phyloP scores from a whole-genome alignment of 1,140 invertebrate species.

The Formica exsecta region DNA sequence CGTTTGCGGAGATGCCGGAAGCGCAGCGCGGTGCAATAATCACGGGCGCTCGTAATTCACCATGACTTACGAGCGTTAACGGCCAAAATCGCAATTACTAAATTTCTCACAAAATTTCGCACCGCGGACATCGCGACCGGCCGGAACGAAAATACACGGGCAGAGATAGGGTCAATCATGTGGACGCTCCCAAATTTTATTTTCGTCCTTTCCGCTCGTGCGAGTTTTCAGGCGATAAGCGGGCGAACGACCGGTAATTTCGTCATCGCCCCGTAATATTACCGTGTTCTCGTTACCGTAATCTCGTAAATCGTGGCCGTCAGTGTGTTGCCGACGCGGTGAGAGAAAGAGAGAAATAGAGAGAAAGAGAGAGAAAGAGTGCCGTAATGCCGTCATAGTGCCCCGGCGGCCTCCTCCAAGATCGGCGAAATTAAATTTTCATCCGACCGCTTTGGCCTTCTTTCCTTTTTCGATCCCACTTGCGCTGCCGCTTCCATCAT shows the following conservation, averaged over 20 bases:
- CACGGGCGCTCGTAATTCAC: slow-evolving; percentile 46
- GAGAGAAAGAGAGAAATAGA: slow-evolving; percentile 15
- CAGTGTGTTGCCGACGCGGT: slow-evolving; percentile 45
- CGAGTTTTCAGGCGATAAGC: slow-evolving; percentile 50
- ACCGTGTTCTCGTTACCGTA: slow-evolving; percentile 70
- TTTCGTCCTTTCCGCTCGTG: slow-evolving; percentile 14
- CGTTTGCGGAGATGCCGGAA: slow-evolving; percentile 27
- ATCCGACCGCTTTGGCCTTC: slow-evolving; percentile 60
- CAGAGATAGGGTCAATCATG: slow-evolving; percentile 45
- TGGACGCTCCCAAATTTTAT: slow-evolving; percentile 49
- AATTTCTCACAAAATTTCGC: slow-evolving; percentile 48
- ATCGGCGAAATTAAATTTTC: slow-evolving; percentile 80
- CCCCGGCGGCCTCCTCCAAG: slow-evolving; percentile 28
- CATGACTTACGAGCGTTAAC: slow-evolving; percentile 27
- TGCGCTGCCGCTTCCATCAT: slow-evolving; percentile 16
- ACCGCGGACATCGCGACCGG: background rate
- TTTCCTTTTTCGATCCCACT: slow-evolving; percentile 25
- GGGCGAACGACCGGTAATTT: slow-evolving; percentile 61
- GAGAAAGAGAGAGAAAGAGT: background rate
- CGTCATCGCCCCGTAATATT: slow-evolving; percentile 70
- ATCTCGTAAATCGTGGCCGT: slow-evolving; percentile 75
- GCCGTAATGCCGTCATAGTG: slow-evolving; percentile 50
- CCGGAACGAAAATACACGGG: slow-evolving; percentile 4
- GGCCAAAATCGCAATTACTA: slow-evolving; percentile 43
- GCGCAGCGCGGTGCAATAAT: slow-evolving; percentile 34